These are phyloP conservation scores for Proterorhinus semilunaris DNA, from an alignment of 2,113 vertebrate genomes.

Conservation along the genomic window DNA sequence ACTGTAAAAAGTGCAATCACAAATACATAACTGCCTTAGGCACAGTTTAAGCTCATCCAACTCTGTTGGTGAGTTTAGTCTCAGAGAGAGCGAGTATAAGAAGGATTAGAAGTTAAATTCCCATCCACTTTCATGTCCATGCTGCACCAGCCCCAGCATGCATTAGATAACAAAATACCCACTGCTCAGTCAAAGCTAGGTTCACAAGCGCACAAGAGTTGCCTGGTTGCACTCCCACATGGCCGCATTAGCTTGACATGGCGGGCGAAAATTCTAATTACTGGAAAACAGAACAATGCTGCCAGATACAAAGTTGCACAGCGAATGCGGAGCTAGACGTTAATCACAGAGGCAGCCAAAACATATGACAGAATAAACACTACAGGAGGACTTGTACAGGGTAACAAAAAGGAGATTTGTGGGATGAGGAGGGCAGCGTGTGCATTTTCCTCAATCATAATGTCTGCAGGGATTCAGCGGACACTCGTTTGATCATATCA, in stretches of 20 bases:
- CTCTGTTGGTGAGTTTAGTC: background rate
- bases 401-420: conserved; percentile 30
- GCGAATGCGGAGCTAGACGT: conserved; percentile 34
- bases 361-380: conserved; percentile 24
- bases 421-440: background rate
- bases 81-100: background rate
- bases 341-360: conserved; percentile 24
- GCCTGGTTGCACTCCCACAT: conserved; percentile 39
- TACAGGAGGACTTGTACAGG: conserved; percentile 15
- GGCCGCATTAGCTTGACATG: conserved; percentile 30
- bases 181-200: conserved; percentile 31
- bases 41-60: conserved; percentile 6
- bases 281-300: conserved; percentile 53
- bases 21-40: background rate
- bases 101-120: conserved; percentile 29
- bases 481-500: conserved; percentile 31
- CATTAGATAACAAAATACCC: conserved; percentile 59
- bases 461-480: conserved; percentile 12
- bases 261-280: conserved; percentile 64
- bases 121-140: conserved; percentile 33
- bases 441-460: conserved; percentile 8
- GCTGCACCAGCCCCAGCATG: conserved; percentile 38
- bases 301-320: conserved; percentile 32
- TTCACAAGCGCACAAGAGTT: conserved; percentile 24
- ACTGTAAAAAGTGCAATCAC: background rate